Evolutionary conservation across 2,113 vertebrate species (phyloP).

Genomic region (Chroicocephalus ridibundus): DNA sequence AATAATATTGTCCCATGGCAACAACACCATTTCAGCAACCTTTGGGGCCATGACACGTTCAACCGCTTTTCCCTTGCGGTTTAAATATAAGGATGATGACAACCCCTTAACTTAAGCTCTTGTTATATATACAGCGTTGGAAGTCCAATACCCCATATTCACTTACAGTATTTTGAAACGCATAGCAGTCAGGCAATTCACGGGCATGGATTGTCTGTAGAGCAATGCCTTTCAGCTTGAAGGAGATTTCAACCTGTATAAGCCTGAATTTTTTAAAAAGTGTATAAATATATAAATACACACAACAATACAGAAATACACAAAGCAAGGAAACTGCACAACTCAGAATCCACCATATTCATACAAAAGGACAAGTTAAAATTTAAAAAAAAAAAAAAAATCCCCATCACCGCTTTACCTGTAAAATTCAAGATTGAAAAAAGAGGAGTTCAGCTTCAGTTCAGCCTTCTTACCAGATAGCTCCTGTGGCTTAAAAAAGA

Average conservation of each 20-base stretch:
- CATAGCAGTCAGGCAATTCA: constrained; percentile 92
- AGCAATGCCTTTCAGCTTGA: constrained; percentile 91
- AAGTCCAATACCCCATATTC: neutral
- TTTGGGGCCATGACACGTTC: neutral
- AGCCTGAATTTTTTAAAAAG: constrained; percentile 75
- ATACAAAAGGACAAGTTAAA: neutral
- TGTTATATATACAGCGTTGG: neutral
- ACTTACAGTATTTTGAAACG: constrained; percentile 85
- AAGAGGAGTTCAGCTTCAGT: constrained; percentile 84
- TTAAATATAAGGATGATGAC: neutral
- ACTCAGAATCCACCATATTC: neutral
- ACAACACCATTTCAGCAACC: neutral
- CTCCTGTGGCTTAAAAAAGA: constrained; percentile 74
- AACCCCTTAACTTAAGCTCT: neutral
- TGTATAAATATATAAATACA: neutral
- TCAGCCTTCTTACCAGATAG: constrained; percentile 42
- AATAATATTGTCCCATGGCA: neutral
- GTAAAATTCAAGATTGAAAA: constrained; percentile 92
- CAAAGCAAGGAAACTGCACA: neutral
- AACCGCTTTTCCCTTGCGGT: neutral
- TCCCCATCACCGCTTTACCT: constrained; percentile 70
- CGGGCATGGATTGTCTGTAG: constrained; percentile 87
- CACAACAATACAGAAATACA: neutral
- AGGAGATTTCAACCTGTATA: constrained; percentile 85
- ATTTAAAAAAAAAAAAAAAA: neutral